A percentile compares a stretch with the other conserved stretches of the same genome.
Evolutionary conservation across 1,140 invertebrate species (phyloP).

Genomic region (Drosophila gunungcola): DNA sequence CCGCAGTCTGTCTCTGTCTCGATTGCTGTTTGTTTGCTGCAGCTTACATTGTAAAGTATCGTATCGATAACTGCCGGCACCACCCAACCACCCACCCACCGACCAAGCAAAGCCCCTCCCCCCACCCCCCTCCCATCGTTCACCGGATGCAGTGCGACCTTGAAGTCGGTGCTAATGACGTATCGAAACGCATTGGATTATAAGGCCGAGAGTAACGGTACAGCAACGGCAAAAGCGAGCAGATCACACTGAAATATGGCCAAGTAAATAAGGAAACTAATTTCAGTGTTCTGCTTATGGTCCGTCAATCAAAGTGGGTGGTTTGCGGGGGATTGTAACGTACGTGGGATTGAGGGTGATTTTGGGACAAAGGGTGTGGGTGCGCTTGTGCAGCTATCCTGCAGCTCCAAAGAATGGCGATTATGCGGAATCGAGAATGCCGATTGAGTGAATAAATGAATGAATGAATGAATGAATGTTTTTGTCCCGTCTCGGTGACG

Average conservation of each 20-base stretch:
- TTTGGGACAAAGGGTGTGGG: constrained; percentile 1
- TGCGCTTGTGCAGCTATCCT: constrained; percentile 36
- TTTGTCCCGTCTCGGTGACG: constrained; percentile 3
- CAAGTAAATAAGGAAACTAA: constrained; percentile 46
- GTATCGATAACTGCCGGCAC: constrained; percentile 36
- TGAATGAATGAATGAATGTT: constrained; percentile 12
- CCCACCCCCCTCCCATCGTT: no score
- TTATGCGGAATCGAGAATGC: constrained; percentile 8
- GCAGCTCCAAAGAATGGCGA: constrained; percentile 26
- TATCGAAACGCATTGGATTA: constrained; percentile 52
- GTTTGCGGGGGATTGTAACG: not conserved
- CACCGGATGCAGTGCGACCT: constrained; percentile 45
- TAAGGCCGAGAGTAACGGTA: constrained; percentile 27
- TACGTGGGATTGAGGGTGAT: not conserved
- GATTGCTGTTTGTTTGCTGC: constrained; percentile 2
- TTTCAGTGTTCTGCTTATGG: constrained; percentile 23
- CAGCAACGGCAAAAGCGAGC: constrained; percentile 35
- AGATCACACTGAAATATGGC: constrained; percentile 12
- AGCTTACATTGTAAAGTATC: constrained; percentile 44
- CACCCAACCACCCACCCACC: not conserved
- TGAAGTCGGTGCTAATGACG: constrained; percentile 59
- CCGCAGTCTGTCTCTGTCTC: constrained; percentile 6
- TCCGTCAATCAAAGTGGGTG: not conserved
- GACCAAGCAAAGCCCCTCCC: no score
- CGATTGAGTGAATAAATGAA: no score